Evolutionary conservation across 2,113 vertebrate species (phyloP).

Genomic region (Phalacrocorax aristotelis): DNA sequence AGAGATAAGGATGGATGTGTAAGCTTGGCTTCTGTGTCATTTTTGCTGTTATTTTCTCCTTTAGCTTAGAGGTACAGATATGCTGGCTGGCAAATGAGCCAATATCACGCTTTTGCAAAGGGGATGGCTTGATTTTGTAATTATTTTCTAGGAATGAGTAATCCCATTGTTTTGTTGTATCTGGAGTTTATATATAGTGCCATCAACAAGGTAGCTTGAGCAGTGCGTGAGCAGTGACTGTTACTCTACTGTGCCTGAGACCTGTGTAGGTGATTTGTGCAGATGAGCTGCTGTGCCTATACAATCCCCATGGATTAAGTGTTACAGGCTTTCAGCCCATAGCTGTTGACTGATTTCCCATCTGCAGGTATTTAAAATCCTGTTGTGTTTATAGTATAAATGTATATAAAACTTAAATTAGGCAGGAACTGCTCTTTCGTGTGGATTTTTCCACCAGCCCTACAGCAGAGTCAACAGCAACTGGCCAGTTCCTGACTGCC

Average conservation of each 20-base stretch:
- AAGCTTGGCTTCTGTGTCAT: not conserved
- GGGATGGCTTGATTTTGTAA: not conserved
- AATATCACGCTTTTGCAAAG: not conserved
- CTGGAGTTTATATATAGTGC: not conserved
- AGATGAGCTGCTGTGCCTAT: not conserved
- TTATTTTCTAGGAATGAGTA: not conserved
- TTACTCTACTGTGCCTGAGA: not conserved
- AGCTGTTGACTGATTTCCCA: not conserved
- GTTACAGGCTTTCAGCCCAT: not conserved
- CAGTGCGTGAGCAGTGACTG: not conserved
- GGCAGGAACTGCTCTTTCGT: not conserved
- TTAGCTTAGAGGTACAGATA: not conserved
- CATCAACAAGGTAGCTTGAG: not conserved
- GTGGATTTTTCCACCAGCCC: not conserved
- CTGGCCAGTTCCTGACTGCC: not conserved
- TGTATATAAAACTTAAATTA: not conserved
- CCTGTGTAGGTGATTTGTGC: not conserved
- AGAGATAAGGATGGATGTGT: conserved; percentile 27
- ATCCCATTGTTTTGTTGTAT: not conserved
- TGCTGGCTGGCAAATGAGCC: not conserved
- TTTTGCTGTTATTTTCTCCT: not conserved
- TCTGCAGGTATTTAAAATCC: not conserved
- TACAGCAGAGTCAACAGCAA: not conserved
- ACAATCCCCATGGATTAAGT: not conserved
- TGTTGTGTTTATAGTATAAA: not conserved